Percentiles rank a stretch among this genome's conserved stretches.
Evolutionary conservation across 2,888 invertebrate species (phyloP).

Genomic region (Elysia crispata): DNA sequence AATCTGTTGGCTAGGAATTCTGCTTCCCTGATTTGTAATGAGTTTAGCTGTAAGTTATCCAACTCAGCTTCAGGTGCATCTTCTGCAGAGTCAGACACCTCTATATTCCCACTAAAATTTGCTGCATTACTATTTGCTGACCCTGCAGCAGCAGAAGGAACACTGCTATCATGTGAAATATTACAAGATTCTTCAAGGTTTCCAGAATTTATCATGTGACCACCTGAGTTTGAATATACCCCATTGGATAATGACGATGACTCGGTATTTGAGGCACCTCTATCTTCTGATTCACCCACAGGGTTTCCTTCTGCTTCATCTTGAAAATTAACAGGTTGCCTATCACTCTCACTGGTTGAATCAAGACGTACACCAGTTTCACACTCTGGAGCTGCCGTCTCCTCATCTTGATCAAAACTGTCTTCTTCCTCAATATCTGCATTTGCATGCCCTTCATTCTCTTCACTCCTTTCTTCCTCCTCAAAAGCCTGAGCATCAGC

Average conservation of each 20-base stretch:
- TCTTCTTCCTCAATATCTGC: neutral
- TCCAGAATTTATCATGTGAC: no score
- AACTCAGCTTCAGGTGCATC: constrained; percentile 48
- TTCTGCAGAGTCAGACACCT: neutral
- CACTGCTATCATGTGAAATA: no score
- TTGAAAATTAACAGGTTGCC: constrained; percentile 25
- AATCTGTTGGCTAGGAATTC: neutral
- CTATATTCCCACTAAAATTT: constrained; percentile 38
- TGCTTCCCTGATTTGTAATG: neutral
- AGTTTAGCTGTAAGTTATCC: neutral
- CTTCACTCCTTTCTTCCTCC: neutral
- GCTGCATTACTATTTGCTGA: no score
- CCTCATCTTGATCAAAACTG: constrained; percentile 45
- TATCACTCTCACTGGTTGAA: constrained; percentile 45
- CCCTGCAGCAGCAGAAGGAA: no score
- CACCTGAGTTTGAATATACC: no score
- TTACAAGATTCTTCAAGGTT: no score
- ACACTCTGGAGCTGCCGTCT: constrained; percentile 40
- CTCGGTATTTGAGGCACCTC: no score
- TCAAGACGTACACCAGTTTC: constrained; percentile 26
- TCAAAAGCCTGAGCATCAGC: neutral
- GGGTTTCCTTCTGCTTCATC: no score
- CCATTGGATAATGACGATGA: no score
- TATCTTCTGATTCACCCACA: no score
- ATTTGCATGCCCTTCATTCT: neutral